phyloP scores from a whole-genome alignment of 2,888 invertebrate species.

The Coleophora deauratella region DNA sequence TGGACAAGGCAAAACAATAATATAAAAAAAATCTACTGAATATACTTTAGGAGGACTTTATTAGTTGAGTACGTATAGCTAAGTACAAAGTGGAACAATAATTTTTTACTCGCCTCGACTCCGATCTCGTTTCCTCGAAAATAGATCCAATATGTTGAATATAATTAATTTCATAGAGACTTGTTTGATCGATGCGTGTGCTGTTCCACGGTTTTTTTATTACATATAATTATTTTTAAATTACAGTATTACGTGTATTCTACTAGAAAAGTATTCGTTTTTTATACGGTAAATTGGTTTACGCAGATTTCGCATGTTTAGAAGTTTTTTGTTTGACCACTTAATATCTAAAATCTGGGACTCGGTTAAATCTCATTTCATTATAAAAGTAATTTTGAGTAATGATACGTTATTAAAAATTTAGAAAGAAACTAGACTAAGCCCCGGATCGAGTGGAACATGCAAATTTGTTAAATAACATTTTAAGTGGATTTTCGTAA shows the following conservation, averaged over 20 bases:
- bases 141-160: constrained; percentile 69
- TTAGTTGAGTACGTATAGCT: too few relatives aligned
- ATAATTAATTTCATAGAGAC: constrained; percentile 66
- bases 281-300: constrained; percentile 45
- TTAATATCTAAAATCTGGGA: constrained; percentile 7
- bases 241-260: constrained; percentile 64
- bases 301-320: constrained; percentile 54
- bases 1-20: too few relatives aligned
- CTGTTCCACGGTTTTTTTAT: constrained; percentile 37
- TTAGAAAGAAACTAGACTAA: constrained; percentile 24
- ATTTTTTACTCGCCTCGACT: constrained; percentile 44
- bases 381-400: constrained; percentile 48
- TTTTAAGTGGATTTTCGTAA: constrained; percentile 9
- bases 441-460: constrained; percentile 20
- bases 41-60: too few relatives aligned
- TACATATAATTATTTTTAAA: constrained; percentile 65
- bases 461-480: constrained; percentile 4
- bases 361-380: constrained; percentile 31
- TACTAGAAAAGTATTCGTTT: constrained; percentile 48
- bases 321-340: constrained; percentile 28
- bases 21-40: too few relatives aligned
- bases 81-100: too few relatives aligned
- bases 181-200: constrained; percentile 61
- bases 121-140: constrained; percentile 69
- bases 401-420: constrained; percentile 22